These are phyloP conservation scores for Kryptolebias ocellatus DNA, from an alignment of 2,797 vertebrate genomes.

Conservation along the genomic window DNA sequence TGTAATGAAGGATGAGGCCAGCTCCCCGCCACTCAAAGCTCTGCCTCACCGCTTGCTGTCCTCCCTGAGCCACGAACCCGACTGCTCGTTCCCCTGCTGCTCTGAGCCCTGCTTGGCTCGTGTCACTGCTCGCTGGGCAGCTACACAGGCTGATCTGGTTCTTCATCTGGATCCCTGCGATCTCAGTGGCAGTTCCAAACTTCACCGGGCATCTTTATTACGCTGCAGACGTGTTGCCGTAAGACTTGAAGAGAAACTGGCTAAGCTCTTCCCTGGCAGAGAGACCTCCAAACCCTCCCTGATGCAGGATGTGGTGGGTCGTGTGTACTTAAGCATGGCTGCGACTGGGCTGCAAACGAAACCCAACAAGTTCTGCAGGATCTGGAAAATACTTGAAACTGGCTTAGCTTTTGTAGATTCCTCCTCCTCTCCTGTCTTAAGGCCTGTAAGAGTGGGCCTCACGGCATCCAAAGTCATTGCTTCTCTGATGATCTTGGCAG, in stretches of 20 bases:
- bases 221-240: constrained; percentile 73
- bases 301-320: constrained; percentile 82
- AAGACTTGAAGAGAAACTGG: constrained; percentile 64
- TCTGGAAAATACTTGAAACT: constrained; percentile 82
- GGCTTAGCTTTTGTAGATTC: constrained; percentile 81
- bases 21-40: constrained; percentile 83
- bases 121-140: constrained; percentile 85
- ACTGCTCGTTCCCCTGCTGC: constrained; percentile 86
- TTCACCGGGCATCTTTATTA: constrained; percentile 74
- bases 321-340: constrained; percentile 81
- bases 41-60: constrained; percentile 70
- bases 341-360: constrained; percentile 68
- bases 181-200: constrained; percentile 59
- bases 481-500: constrained; percentile 72
- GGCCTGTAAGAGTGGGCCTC: constrained; percentile 81
- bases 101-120: constrained; percentile 82
- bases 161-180: constrained; percentile 65
- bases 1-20: constrained; percentile 67
- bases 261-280: constrained; percentile 46
- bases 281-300: constrained; percentile 48
- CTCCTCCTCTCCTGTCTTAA: constrained; percentile 66
- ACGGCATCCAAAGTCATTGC: constrained; percentile 81
- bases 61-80: constrained; percentile 79
- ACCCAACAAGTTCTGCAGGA: constrained; percentile 56
- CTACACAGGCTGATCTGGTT: constrained; percentile 77